These are phyloP conservation scores for Hirundichthys speculiger DNA, from an alignment of 2,113 vertebrate genomes.

Conservation along the genomic window DNA sequence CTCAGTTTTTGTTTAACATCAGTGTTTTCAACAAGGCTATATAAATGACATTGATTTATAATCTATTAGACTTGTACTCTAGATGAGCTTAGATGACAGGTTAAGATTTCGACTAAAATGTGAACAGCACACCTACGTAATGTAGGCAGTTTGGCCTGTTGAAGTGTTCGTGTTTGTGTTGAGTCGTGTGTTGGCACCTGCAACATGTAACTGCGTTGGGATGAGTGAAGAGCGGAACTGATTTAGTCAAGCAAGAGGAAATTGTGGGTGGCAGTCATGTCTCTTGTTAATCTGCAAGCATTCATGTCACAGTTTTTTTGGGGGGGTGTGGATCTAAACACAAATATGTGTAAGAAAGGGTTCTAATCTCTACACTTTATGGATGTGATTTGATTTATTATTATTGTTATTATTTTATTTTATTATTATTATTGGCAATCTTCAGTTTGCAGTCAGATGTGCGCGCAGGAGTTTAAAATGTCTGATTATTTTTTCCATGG, in stretches of 20 bases:
- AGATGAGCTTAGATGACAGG: no score
- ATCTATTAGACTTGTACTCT: no score
- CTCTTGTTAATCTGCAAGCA: conserved; percentile 48
- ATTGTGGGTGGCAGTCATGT: conserved; percentile 34
- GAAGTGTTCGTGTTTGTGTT: not conserved
- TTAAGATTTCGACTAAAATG: conserved; percentile 46
- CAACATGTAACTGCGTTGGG: not conserved
- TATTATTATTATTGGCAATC: no score
- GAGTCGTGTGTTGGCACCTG: conserved; percentile 20
- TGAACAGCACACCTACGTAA: not conserved
- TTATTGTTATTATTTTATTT: no score
- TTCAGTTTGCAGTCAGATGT: no score
- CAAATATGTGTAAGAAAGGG: not conserved
- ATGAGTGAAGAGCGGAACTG: conserved; percentile 30
- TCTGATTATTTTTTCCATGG: no score
- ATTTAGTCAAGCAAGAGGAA: conserved; percentile 56
- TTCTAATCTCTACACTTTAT: no score
- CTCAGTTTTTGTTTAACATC: not conserved
- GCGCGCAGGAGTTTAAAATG: no score
- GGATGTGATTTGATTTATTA: no score
- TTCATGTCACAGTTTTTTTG: conserved; percentile 46
- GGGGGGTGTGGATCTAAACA: conserved; percentile 3
- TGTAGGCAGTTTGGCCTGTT: not conserved
- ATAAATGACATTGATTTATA: no score
- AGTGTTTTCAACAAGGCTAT: not conserved